Conservation (phyloP, 2,888 invertebrate genomes). For the Drosophila limbata region DNA sequence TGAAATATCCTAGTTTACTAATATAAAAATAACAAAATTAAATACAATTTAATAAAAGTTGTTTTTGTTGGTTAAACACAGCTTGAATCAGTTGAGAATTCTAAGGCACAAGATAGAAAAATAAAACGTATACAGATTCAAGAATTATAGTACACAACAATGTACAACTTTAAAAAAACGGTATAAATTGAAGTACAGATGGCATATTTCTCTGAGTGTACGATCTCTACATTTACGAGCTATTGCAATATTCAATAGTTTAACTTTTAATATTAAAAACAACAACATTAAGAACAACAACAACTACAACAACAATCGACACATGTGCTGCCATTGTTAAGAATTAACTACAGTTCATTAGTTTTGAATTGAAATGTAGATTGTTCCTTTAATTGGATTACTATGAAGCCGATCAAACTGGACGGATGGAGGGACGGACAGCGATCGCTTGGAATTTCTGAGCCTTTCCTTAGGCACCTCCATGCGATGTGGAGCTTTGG, state of each 20-base stretch:
- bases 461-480: slow-evolving; percentile 64
- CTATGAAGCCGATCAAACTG: slow-evolving; percentile 63
- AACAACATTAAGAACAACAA: neutral
- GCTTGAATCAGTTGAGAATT: too few species aligned
- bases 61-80: too few species aligned
- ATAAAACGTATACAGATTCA: too few species aligned
- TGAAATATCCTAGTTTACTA: too few species aligned
- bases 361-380: slow-evolving; percentile 81
- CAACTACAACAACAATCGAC: slow-evolving; percentile 53
- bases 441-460: slow-evolving; percentile 53
- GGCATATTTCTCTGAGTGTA: too few species aligned
- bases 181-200: too few species aligned
- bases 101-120: too few species aligned
- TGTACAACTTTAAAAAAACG: too few species aligned
- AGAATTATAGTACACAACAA: too few species aligned
- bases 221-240: too few species aligned
- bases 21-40: too few species aligned
- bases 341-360: slow-evolving; percentile 81
- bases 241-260: slow-evolving; percentile 54
- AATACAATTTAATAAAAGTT: too few species aligned
- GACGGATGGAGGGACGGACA: slow-evolving; percentile 50
- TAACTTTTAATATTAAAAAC: slow-evolving; percentile 22
- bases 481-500: slow-evolving; percentile 44
- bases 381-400: slow-evolving; percentile 82
- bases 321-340: slow-evolving; percentile 70